Conservation (phyloP, 1,140 invertebrate genomes). For the Linepithema humile region DNA sequence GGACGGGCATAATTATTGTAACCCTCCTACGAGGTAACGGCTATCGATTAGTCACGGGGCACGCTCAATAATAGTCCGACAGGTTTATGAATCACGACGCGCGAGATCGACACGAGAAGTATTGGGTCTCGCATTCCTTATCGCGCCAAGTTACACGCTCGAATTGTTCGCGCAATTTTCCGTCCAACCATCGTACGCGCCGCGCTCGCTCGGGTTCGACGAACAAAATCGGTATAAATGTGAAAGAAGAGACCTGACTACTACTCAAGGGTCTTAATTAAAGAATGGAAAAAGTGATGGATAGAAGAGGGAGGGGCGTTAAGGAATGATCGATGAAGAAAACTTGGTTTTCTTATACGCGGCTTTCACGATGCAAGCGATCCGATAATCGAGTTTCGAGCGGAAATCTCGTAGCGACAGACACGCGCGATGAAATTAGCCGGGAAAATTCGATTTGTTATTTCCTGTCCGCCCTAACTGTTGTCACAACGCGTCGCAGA, state of each 20-base stretch:
- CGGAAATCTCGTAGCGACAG: constrained; percentile 5
- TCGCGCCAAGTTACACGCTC: constrained; percentile 3
- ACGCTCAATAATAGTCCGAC: constrained; percentile 46
- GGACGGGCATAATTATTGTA: not conserved
- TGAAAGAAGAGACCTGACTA: not conserved
- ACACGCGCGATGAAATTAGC: constrained; percentile 16
- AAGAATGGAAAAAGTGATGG: constrained; percentile 1
- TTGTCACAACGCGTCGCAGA: not conserved
- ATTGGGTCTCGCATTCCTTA: constrained; percentile 17
- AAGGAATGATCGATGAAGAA: not conserved
- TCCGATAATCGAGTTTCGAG: constrained; percentile 4
- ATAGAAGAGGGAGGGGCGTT: not conserved
- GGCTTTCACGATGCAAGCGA: not conserved
- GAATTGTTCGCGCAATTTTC: constrained; percentile 35
- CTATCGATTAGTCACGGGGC: constrained; percentile 58
- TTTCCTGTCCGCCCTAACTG: not conserved
- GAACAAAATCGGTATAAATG: not conserved
- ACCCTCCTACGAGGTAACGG: not conserved
- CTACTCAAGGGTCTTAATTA: too few species aligned
- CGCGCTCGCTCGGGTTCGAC: not conserved
- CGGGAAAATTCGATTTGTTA: constrained; percentile 32
- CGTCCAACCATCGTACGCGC: not conserved
- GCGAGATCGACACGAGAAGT: not conserved
- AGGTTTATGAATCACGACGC: constrained; percentile 61
- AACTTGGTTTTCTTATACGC: not conserved